Conservation (phyloP, 2,888 invertebrate genomes). For the Morpho achilles region DNA sequence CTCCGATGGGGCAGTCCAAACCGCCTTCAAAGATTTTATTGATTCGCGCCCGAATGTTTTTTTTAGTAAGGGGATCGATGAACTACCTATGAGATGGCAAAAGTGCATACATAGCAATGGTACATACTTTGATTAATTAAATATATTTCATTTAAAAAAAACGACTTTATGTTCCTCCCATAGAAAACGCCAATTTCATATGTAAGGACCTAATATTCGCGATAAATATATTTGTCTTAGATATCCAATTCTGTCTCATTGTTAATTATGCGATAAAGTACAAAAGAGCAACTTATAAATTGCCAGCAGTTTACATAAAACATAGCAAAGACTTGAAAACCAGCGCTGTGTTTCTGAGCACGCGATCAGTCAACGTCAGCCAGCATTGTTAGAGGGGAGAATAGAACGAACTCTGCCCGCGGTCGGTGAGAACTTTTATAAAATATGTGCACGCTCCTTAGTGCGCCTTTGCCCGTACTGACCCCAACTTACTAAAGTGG, state of each 20-base stretch:
- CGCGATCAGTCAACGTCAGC: conserved; percentile 62
- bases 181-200: too few species aligned
- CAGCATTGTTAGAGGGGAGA: conserved; percentile 58
- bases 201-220: too few species aligned
- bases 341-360: conserved; percentile 25
- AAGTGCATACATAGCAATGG: too few species aligned
- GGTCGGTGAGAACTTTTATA: conserved; percentile 52
- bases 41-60: too few species aligned
- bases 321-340: conserved; percentile 25
- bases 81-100: too few species aligned
- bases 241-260: conserved; percentile 3
- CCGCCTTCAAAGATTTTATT: too few species aligned
- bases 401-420: conserved; percentile 49
- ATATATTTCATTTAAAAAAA: too few species aligned
- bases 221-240: not conserved
- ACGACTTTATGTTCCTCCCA: too few species aligned
- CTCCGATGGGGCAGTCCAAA: too few species aligned
- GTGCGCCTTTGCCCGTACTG: conserved; percentile 20
- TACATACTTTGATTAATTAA: too few species aligned
- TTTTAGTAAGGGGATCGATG: too few species aligned
- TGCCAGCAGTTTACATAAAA: conserved; percentile 26
- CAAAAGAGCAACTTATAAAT: conserved; percentile 27
- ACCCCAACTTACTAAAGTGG: conserved; percentile 21
- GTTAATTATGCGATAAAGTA: conserved; percentile 16
- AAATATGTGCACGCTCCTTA: conserved; percentile 44